A percentile compares a stretch with the other conserved stretches of the same genome.
These are phyloP conservation scores for Lagopus leucura DNA, from an alignment of 2,113 vertebrate species.

Conservation along the genomic window DNA sequence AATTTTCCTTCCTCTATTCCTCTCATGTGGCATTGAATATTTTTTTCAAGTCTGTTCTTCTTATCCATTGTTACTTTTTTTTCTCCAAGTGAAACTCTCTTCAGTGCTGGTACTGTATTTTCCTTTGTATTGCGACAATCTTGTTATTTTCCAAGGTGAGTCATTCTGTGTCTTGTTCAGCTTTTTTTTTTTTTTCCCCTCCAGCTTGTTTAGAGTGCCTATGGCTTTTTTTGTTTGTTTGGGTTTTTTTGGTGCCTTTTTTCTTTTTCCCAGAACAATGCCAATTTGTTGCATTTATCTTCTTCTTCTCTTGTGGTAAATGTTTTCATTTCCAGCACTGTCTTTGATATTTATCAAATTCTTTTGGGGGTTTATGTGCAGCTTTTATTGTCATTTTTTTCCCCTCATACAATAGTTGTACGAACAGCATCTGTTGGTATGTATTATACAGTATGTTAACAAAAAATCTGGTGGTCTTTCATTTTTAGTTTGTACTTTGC, in stretches of 20 bases:
- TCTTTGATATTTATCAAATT: neutral
- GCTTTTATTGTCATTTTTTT: neutral
- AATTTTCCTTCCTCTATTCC: neutral
- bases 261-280: neutral
- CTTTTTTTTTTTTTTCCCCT: neutral
- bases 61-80: neutral
- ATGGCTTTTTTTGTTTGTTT: neutral
- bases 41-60: neutral
- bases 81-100: neutral
- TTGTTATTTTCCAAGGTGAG: constrained; percentile 28
- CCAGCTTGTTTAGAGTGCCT: neutral
- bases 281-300: neutral
- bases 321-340: neutral
- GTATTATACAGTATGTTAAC: neutral
- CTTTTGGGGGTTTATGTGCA: neutral
- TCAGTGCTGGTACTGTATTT: constrained; percentile 6
- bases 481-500: neutral
- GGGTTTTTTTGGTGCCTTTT: neutral
- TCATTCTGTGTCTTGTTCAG: neutral
- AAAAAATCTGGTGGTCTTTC: neutral
- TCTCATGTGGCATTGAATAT: neutral
- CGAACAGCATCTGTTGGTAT: neutral
- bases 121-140: constrained; percentile 17
- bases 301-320: neutral
- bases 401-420: neutral